Percentiles rank a stretch among this genome's conserved stretches.
These are phyloP conservation scores for Okamejei kenojei DNA, from an alignment of 2,797 vertebrate genomes.

Conservation along the genomic window DNA sequence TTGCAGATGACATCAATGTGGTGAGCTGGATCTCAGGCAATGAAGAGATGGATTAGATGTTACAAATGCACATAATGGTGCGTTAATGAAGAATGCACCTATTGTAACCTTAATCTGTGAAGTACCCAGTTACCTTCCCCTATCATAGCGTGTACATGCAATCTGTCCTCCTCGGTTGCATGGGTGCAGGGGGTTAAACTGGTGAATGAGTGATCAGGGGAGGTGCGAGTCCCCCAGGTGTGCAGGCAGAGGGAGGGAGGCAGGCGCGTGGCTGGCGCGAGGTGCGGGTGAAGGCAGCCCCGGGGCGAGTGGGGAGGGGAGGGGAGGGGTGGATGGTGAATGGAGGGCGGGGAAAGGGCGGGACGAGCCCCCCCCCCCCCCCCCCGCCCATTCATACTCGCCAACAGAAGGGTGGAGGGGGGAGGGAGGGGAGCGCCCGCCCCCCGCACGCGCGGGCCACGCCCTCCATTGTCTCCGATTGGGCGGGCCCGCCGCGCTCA, in stretches of 20 bases:
- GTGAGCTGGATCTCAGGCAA: too few species aligned
- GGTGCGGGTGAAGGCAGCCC: too few species aligned
- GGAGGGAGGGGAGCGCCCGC: not conserved
- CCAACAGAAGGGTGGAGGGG: not conserved
- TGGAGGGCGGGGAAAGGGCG: not conserved
- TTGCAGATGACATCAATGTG: too few species aligned
- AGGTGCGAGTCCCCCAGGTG: not conserved
- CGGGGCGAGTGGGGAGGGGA: not conserved
- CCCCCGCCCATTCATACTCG: not conserved
- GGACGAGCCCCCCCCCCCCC: too few species aligned
- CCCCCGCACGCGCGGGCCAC: not conserved
- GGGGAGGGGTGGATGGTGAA: not conserved
- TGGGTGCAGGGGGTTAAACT: not conserved
- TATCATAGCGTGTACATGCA: not conserved
- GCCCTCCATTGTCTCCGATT: not conserved
- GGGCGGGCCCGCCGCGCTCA: rapidly evolving
- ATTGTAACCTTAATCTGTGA: too few species aligned
- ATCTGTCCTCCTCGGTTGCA: not conserved
- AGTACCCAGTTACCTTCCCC: not conserved
- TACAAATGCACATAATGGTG: not conserved
- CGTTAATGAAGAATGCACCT: not conserved
- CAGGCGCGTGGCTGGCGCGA: constrained; percentile 6
- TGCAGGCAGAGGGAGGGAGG: not conserved
- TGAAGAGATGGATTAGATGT: too few species aligned
- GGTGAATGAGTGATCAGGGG: not conserved